Conservation (phyloP, 2,113 vertebrate genomes). For the Salvator merianae region DNA sequence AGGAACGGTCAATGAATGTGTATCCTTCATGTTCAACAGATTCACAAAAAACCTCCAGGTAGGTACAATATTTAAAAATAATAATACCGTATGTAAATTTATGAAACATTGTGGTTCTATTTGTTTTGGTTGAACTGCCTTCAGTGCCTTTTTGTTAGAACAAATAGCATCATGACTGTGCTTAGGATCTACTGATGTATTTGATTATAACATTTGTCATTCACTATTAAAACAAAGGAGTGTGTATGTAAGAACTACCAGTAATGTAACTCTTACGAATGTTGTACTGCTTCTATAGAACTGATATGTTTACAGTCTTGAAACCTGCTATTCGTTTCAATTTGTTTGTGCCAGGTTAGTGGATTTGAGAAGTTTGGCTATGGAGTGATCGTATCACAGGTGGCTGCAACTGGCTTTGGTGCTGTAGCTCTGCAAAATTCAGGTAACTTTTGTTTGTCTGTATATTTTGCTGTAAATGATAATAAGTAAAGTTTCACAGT, state of each 20-base stretch:
- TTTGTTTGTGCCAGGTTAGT: conserved; percentile 76
- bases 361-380: conserved; percentile 88
- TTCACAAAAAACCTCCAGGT: conserved; percentile 92
- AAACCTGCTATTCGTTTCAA: background rate
- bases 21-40: conserved; percentile 88
- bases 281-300: background rate
- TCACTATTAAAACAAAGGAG: conserved; percentile 17
- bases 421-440: conserved; percentile 83
- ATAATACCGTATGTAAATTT: background rate
- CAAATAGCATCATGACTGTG: background rate
- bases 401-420: conserved; percentile 87
- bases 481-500: background rate
- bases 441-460: conserved; percentile 72
- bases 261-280: background rate
- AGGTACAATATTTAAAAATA: conserved; percentile 38
- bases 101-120: background rate
- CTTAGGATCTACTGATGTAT: conserved; percentile 18
- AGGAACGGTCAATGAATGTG: conserved; percentile 85
- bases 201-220: conserved; percentile 38
- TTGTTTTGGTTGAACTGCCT: conserved; percentile 32
- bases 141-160: background rate
- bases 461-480: background rate
- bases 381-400: conserved; percentile 87
- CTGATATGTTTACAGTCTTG: background rate
- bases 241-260: conserved; percentile 10